A percentile compares a stretch with the other conserved stretches of the same genome.
Conservation (phyloP, 2,113 vertebrate species). For the Catagonus wagneri region DNA sequence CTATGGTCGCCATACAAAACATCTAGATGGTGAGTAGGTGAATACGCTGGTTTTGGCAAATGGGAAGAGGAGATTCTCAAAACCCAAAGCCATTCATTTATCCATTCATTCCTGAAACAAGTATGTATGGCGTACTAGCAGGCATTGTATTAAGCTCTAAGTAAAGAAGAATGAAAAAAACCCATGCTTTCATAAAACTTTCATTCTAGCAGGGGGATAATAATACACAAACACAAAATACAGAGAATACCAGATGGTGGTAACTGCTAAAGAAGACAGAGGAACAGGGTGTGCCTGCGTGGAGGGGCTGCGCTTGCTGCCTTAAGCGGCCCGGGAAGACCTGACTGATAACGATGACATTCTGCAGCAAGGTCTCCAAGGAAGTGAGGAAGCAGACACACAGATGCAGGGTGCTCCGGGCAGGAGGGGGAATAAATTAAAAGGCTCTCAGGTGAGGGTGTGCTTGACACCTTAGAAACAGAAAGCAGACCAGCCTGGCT, state of each 20-base stretch:
- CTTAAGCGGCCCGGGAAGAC: not conserved
- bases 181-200: not conserved
- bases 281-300: not conserved
- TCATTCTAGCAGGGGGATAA: not conserved
- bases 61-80: conserved; percentile 2
- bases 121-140: not conserved
- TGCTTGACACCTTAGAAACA: not conserved
- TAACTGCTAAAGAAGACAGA: not conserved
- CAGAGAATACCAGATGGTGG: not conserved
- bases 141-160: not conserved
- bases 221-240: not conserved
- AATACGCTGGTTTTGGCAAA: conserved; percentile 10
- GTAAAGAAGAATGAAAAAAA: not conserved
- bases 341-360: not conserved
- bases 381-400: not conserved
- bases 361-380: not conserved
- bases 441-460: not conserved
- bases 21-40: not conserved
- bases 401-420: not conserved
- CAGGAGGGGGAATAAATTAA: not conserved
- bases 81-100: not conserved
- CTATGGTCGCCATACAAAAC: not conserved
- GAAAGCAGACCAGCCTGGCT: not conserved
- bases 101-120: conserved; percentile 21
- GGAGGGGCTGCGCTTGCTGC: not conserved